Evolutionary conservation across 1,140 invertebrate species (phyloP), one percentile per base, ranked within the genome.

Genomic region (Bathynomus jamesi): DNA sequence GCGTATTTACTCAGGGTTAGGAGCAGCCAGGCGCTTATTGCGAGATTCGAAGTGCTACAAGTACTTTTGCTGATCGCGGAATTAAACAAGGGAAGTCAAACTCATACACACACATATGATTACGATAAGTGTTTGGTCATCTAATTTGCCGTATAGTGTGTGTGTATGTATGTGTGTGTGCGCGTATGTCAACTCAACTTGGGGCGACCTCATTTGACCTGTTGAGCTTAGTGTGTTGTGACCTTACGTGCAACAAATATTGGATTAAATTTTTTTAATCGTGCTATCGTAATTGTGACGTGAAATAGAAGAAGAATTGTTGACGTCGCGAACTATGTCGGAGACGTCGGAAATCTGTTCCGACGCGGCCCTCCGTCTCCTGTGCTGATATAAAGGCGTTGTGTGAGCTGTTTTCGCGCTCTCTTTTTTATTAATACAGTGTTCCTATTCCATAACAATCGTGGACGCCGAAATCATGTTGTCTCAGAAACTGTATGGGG

Each of bases 111-210:
- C 75, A 76, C 75, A 76, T 73, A 76, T 76, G 75, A 76, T 76
- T 76, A 76, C 70, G 75, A 76, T 73, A 76, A 76, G 75, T 76
- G 75, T 76, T 76, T 76, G 74, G 74, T 75, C 74, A 75, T 75
- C 71, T 69, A 75, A 75, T 75, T 75, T 75, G 71, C 66, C 74
- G 74, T 75, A 75, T 69, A 69, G 65, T 69, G 70, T 77, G 76
- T 77, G 76, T 69, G 71, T 73, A 72, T 71, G 71, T 70, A 71
- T 61, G 68, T 77, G 73, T 69, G 30, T 69, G 30, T 21, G 30
- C 24, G 62, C 30, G 62, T 64, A 64, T 31, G 62, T 64, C 28
- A 28, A 64, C 62, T 28, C 30, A 31, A 28, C n/a, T 64, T 27
- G 53, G 25, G 46, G 65, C 65, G 67, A 66, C 66, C 66, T 71